Conservation (phyloP, 1,140 invertebrate genomes). For the Heliconius congener region DNA sequence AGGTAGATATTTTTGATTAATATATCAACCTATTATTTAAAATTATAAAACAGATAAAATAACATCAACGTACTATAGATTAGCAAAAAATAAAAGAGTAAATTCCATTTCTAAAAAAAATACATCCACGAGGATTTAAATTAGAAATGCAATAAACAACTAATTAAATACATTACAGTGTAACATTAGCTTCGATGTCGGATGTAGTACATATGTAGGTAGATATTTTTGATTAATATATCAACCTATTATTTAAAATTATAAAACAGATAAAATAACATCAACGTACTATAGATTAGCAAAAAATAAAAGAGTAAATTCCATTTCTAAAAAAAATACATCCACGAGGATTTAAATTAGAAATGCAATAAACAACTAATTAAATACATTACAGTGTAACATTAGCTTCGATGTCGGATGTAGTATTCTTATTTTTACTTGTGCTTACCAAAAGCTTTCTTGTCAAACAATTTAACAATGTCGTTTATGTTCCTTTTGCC, state of each 20-base stretch:
- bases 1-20: too few relatives aligned
- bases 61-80: background rate
- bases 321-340: too few relatives aligned
- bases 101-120: too few relatives aligned
- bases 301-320: too few relatives aligned
- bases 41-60: too few relatives aligned
- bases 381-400: background rate
- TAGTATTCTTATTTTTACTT: background rate
- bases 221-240: too few relatives aligned
- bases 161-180: background rate
- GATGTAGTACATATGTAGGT: background rate
- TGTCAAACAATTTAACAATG: slow-evolving; percentile 42
- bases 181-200: background rate
- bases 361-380: background rate
- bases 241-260: too few relatives aligned
- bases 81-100: too few relatives aligned
- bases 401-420: background rate
- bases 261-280: too few relatives aligned
- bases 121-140: too few relatives aligned
- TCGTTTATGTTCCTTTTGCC: slow-evolving; percentile 38
- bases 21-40: too few relatives aligned
- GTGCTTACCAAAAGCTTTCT: slow-evolving; percentile 4
- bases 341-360: too few relatives aligned
- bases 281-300: background rate
- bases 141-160: background rate